Conservation (phyloP, 2,113 vertebrate species). For the Ramphastos sulfuratus region DNA sequence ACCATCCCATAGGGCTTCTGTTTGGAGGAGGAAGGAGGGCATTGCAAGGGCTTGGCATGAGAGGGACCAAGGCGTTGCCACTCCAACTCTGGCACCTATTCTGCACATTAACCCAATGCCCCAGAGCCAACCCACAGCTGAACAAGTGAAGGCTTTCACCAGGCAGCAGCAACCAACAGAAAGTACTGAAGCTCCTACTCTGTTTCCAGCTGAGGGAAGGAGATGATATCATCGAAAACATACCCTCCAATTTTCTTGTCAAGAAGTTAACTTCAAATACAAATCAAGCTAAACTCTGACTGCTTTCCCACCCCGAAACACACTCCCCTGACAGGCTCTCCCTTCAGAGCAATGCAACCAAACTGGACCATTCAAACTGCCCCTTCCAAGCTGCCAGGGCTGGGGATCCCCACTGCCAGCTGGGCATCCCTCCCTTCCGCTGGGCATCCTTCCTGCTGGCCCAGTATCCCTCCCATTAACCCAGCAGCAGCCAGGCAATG, state of each 20-base stretch:
- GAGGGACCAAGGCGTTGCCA: fast-evolving
- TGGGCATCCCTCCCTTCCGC: neutral
- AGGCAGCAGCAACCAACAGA: neutral
- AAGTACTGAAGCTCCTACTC: neutral
- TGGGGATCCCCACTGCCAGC: neutral
- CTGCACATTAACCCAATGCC: neutral
- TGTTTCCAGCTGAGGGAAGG: neutral
- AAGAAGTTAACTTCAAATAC: neutral
- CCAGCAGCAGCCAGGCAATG: fast-evolving
- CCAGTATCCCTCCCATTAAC: fast-evolving
- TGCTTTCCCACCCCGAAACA: neutral
- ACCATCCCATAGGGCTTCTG: neutral
- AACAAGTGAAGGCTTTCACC: fast-evolving
- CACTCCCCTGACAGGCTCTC: fast-evolving
- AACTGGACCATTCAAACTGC: neutral
- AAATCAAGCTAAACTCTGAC: neutral
- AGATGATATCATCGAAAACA: neutral
- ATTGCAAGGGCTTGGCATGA: neutral
- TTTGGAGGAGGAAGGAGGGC: neutral
- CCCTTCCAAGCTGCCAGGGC: neutral
- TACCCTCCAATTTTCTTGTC: slow-evolving; percentile 3
- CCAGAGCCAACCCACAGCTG: neutral
- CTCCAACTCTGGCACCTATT: neutral
- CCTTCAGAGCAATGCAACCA: neutral
- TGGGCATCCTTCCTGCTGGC: fast-evolving